Percentiles rank a stretch among this genome's conserved stretches.
phyloP scores from a whole-genome alignment of 2,797 vertebrate species.

The Oceanodroma leucorhoa region DNA sequence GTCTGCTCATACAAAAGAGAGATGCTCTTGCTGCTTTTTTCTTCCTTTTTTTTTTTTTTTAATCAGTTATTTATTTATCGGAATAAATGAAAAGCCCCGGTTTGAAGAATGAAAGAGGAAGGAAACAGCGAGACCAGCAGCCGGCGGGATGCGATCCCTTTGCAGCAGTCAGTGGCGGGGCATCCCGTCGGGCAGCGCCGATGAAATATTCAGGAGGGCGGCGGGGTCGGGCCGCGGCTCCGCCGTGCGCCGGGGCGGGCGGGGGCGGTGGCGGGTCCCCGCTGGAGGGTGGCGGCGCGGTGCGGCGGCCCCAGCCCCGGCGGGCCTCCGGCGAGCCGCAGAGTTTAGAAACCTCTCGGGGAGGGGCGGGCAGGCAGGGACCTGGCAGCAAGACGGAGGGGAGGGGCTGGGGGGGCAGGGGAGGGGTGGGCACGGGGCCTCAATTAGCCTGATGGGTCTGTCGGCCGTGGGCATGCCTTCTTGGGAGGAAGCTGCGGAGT shows the following conservation, averaged over 20 bases:
- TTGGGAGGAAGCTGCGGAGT: neutral
- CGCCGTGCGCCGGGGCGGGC: neutral
- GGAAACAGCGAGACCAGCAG: neutral
- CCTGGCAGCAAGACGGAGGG: neutral
- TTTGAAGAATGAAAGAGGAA: neutral
- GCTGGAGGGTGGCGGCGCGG: neutral
- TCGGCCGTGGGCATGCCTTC: neutral
- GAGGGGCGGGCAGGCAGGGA: conserved; percentile 14
- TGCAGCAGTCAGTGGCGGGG: conserved; percentile 54
- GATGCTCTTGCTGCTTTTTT: neutral
- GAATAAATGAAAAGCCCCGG: neutral
- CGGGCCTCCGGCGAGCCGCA: neutral
- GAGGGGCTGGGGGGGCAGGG: neutral
- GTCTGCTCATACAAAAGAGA: neutral
- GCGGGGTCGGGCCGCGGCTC: neutral
- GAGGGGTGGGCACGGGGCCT: neutral
- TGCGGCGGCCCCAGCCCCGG: neutral
- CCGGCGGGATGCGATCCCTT: neutral
- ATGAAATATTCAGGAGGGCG: conserved; percentile 64
- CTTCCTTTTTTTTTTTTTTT: neutral
- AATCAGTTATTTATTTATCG: conserved; percentile 19
- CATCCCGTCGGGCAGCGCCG: conserved; percentile 50
- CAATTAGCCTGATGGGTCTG: accelerated
- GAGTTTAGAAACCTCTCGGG: conserved; percentile 41
- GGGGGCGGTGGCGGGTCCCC: neutral